Base-by-base conservation (phyloP, 2,888 invertebrate species). In the Unio pictorum region DNA sequence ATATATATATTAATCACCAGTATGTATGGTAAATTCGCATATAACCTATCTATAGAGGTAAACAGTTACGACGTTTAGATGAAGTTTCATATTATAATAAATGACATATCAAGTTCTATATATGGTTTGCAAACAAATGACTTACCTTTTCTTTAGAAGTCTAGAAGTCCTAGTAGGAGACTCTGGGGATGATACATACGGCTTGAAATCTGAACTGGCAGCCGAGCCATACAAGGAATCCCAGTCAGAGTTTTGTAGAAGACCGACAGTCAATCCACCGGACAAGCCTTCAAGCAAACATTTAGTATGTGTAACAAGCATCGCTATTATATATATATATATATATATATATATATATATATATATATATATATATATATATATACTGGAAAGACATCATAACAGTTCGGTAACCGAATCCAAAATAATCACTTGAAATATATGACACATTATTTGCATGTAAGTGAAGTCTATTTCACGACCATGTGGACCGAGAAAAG, bases 161-260 rank as follows among this genome's bases (percentile, higher is more conserved):
- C 82, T 74, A 4, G 81, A 75, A 8, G 80, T 77, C 28, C 76
- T 45, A 11, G 30, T 28, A 0, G 60, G 55, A 18, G 75, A 72
- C n/a, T 67, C 58, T 4, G 79, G 77, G 45, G 79, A 74, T 15
- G 74, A 68, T 17, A 82, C 75, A 59, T 71, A 81, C 17, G 78
- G 65, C 20, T 63, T 67, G 64, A 71, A 82, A 55, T 73, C 71
- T 17, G 64, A 68, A 4, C 81, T 71, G 2, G 82, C 82, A 23
- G 80, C 77, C 61, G 78, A 73, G 1, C 82, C 82, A 60, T 82
- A 82, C 26, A 74, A 69, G 15, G 64, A 59, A n/a, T 60, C 67
- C 34, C 73, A 66, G 69, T 80, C 82, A 20, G 55, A 59, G 15
- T 64, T 11, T 30, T 63, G 69, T 17, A 81, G 61, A 23, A 65